These are phyloP conservation scores for Cheirogaleus medius DNA, from an alignment of 2,113 vertebrate genomes.

Conservation along the genomic window DNA sequence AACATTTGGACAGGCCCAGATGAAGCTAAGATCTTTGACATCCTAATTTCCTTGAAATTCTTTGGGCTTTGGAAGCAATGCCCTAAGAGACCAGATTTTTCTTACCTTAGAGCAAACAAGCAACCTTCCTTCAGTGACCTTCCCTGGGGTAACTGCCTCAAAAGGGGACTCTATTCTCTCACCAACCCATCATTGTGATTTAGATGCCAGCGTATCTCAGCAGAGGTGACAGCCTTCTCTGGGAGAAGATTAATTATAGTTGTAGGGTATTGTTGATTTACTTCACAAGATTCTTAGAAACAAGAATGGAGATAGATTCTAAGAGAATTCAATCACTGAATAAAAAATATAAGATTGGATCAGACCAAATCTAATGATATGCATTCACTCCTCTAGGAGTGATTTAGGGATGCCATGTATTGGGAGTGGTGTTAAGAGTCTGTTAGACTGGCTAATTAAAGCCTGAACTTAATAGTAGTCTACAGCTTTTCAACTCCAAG, in stretches of 20 bases:
- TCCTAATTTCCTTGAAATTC: background rate
- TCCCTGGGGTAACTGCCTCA: background rate
- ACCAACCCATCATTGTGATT: background rate
- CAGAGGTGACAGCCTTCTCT: background rate
- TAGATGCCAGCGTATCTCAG: background rate
- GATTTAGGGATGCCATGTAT: background rate
- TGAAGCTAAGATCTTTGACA: background rate
- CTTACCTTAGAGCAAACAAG: background rate
- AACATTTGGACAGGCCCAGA: background rate
- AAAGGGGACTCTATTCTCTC: background rate
- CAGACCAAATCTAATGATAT: background rate
- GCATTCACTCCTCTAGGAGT: background rate
- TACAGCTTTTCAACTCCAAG: background rate
- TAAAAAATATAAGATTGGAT: background rate
- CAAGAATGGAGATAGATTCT: background rate
- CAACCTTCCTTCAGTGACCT: background rate
- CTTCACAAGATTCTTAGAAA: background rate
- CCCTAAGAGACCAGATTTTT: background rate
- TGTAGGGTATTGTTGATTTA: background rate
- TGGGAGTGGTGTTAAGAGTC: background rate
- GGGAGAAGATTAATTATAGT: background rate
- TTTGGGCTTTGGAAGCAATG: background rate
- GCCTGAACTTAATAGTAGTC: background rate
- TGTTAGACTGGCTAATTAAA: background rate
- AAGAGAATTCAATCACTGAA: background rate